Conservation (phyloP, 2,113 vertebrate species). For the Actinemys pallida region DNA sequence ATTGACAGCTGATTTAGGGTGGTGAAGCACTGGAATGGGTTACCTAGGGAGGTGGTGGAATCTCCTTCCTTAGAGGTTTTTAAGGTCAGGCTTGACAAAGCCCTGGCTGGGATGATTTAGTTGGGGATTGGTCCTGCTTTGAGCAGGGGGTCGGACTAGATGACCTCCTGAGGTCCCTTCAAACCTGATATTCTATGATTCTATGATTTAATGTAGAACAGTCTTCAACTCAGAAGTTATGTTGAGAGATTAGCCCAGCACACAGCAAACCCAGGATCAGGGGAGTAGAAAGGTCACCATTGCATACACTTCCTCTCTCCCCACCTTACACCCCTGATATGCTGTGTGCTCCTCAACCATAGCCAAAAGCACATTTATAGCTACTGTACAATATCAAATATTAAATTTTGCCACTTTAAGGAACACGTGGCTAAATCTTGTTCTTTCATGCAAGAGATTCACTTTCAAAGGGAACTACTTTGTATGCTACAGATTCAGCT, state of each 20-base stretch:
- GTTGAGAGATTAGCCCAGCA: rapidly evolving
- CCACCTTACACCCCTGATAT: background rate
- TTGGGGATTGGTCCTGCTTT: too few species aligned
- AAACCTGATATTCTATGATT: too few species aligned
- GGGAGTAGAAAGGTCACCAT: background rate
- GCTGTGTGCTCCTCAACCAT: background rate
- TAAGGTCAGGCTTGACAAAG: too few species aligned
- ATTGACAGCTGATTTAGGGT: background rate
- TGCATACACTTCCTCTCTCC: background rate
- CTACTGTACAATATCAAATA: background rate
- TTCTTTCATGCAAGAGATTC: conserved; percentile 17
- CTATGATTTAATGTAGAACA: background rate
- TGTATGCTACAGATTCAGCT: background rate
- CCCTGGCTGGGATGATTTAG: too few species aligned
- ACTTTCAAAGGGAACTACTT: background rate
- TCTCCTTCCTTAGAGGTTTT: too few species aligned
- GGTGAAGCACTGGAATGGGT: too few species aligned
- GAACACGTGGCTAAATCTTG: conserved; percentile 7
- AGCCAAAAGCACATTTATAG: background rate
- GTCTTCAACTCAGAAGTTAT: background rate
- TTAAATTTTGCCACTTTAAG: conserved; percentile 25
- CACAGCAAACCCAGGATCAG: background rate
- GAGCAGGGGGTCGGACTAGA: too few species aligned
- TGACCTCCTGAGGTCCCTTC: too few species aligned
- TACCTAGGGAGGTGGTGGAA: too few species aligned